Evolutionary conservation across 2,888 invertebrate species (phyloP).

Genomic region (Aphodius sticticus): DNA sequence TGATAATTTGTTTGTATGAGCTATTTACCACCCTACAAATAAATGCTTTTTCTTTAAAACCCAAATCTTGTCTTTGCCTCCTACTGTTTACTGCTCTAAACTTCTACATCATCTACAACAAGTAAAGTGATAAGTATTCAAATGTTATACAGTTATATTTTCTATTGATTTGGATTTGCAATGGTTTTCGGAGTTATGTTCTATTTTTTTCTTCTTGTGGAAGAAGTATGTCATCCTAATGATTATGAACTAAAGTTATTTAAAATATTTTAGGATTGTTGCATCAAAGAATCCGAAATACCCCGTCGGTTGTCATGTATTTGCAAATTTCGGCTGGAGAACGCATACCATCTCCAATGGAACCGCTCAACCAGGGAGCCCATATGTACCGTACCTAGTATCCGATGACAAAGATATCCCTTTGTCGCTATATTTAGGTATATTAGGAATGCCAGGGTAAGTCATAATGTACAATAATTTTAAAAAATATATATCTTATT

Average conservation of each 20-base stretch:
- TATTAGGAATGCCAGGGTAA: constrained; percentile 76
- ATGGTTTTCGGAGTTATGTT: no score
- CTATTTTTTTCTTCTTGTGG: neutral
- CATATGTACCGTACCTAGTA: constrained; percentile 54
- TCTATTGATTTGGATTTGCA: no score
- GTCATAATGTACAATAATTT: no score
- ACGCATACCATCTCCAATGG: constrained; percentile 68
- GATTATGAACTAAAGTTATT: neutral
- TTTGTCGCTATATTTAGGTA: constrained; percentile 68
- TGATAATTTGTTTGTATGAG: constrained; percentile 40
- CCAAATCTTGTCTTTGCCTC: neutral
- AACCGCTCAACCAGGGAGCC: constrained; percentile 63
- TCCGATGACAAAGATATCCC: constrained; percentile 68
- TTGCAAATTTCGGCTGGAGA: constrained; percentile 75
- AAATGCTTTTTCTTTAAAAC: neutral
- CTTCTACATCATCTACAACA: neutral
- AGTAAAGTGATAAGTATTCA: no score
- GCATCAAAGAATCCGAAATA: constrained; percentile 71
- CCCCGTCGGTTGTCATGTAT: constrained; percentile 70
- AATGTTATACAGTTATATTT: no score
- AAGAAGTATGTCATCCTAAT: neutral
- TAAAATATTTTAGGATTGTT: constrained; percentile 65
- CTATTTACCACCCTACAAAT: neutral
- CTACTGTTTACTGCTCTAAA: neutral
- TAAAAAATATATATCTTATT: no score